A percentile compares a stretch with the other conserved stretches of the same genome.
phyloP scores from a whole-genome alignment of 2,888 invertebrate species.

The Blomia tropicalis region DNA sequence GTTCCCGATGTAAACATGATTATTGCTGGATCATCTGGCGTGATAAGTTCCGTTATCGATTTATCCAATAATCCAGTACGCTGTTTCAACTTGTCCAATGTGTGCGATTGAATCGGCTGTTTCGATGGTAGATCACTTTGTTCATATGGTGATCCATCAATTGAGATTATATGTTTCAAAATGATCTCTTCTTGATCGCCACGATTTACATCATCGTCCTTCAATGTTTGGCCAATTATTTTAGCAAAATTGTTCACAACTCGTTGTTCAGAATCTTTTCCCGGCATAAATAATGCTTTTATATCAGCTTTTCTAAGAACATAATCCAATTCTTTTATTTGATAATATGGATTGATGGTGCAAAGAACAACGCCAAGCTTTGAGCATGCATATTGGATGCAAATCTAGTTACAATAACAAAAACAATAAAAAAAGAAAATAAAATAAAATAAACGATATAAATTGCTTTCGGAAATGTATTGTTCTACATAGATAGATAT shows the following conservation, averaged over 20 bases:
- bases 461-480: no score
- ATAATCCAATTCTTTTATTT: slow-evolving; percentile 22
- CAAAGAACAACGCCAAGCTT: slow-evolving; percentile 20
- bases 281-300: slow-evolving; percentile 25
- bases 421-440: background rate
- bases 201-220: background rate
- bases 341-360: slow-evolving; percentile 26
- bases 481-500: background rate
- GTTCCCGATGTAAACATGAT: slow-evolving; percentile 40
- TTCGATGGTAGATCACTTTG: background rate
- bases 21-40: slow-evolving; percentile 36
- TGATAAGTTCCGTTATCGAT: background rate
- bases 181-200: background rate
- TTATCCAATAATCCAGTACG: slow-evolving; percentile 17
- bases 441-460: background rate
- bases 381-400: slow-evolving; percentile 21
- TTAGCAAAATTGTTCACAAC: slow-evolving; percentile 16
- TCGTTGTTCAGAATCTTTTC: slow-evolving; percentile 16
- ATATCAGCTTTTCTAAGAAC: slow-evolving; percentile 18
- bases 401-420: no score
- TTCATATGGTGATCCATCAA: slow-evolving; percentile 16
- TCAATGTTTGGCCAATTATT: slow-evolving; percentile 5
- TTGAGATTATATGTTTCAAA: slow-evolving; percentile 17
- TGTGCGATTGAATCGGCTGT: background rate
- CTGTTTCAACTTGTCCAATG: slow-evolving; percentile 11